phyloP scores from a whole-genome alignment of 2,113 vertebrate species.

The Notiomystis cincta region DNA sequence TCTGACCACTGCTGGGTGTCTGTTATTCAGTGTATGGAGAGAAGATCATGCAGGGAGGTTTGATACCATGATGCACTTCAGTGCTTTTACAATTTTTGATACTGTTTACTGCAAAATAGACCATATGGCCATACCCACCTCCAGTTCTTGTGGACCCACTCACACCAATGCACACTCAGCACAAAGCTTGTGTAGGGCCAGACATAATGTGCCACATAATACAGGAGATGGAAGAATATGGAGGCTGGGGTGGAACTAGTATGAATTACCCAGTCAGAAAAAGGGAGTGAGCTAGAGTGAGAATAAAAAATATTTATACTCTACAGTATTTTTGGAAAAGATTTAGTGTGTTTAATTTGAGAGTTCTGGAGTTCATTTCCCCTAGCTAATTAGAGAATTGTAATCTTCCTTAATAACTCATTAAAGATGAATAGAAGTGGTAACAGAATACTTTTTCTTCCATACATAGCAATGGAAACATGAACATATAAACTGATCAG shows the following conservation, averaged over 20 bases:
- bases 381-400: neutral
- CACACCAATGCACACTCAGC: fast-evolving
- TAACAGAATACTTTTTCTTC: neutral
- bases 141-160: neutral
- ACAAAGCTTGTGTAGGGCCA: neutral
- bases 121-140: neutral
- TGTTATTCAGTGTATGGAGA: neutral
- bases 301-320: neutral
- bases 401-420: conserved; percentile 8
- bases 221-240: neutral
- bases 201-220: neutral
- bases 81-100: neutral
- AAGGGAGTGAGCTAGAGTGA: neutral
- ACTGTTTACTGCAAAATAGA: neutral
- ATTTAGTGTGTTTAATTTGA: neutral
- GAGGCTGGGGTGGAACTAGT: neutral
- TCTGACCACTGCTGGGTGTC: neutral
- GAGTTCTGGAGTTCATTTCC: conserved; percentile 4
- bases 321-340: neutral
- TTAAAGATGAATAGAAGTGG: conserved; percentile 6
- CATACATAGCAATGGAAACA: neutral
- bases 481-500: neutral
- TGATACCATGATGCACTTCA: neutral
- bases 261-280: neutral
- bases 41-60: neutral